phyloP scores from a whole-genome alignment of 2,113 vertebrate genomes.

The Crotophaga sulcirostris region DNA sequence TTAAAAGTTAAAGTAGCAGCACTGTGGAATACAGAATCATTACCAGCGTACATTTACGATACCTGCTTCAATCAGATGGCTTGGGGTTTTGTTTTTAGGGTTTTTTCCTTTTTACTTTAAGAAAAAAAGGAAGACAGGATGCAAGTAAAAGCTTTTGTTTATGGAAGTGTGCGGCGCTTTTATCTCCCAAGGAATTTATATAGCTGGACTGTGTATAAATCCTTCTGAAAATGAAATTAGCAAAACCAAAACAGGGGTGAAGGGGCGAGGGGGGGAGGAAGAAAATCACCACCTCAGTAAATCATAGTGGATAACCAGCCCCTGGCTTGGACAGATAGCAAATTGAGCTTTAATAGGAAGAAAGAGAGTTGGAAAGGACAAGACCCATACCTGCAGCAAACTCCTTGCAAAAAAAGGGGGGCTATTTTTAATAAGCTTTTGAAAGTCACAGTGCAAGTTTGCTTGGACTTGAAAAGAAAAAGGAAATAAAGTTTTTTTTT shows the following conservation, averaged over 20 bases:
- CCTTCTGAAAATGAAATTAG: constrained; percentile 65
- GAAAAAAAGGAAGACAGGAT: constrained; percentile 28
- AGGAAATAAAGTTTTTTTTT: constrained; percentile 64
- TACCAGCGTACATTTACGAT: constrained; percentile 3
- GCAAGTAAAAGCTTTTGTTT: constrained; percentile 54
- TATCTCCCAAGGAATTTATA: constrained; percentile 51
- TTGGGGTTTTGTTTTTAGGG: constrained; percentile 32
- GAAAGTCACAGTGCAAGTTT: constrained; percentile 57
- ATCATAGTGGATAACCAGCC: constrained; percentile 34
- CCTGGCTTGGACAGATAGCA: constrained; percentile 51
- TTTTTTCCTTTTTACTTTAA: constrained; percentile 21
- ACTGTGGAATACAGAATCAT: constrained; percentile 48
- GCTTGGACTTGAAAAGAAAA: constrained; percentile 54
- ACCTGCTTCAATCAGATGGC: constrained; percentile 38
- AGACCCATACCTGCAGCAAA: constrained; percentile 29
- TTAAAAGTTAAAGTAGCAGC: constrained; percentile 70
- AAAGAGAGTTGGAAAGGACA: not conserved
- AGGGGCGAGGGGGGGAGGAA: not conserved
- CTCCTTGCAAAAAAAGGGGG: constrained; percentile 6
- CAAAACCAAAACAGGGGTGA: constrained; percentile 48
- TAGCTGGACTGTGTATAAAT: constrained; percentile 51
- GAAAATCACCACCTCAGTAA: constrained; percentile 46
- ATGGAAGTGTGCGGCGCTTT: constrained; percentile 34
- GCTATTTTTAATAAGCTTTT: not conserved
- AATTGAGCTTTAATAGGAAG: constrained; percentile 43